Evolutionary conservation across 1,140 invertebrate species (phyloP).

Genomic region (Aphelinus atriplicis): DNA sequence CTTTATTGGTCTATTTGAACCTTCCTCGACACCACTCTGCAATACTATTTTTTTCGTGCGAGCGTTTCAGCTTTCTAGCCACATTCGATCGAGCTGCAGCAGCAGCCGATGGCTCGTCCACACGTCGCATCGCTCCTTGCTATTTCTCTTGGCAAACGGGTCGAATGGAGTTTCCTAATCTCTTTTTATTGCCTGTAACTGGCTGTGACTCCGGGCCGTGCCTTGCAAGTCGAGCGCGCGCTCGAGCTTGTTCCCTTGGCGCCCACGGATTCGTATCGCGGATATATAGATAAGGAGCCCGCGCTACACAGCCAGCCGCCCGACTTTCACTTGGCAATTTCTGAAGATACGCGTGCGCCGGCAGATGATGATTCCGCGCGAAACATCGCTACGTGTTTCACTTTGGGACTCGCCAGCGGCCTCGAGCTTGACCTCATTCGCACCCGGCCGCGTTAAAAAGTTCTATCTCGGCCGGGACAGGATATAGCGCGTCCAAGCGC

Average conservation of each 20-base stretch:
- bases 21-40: too few relatives aligned
- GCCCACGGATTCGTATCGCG: background rate
- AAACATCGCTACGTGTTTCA: slow-evolving; percentile 15
- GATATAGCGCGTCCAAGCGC: too few relatives aligned
- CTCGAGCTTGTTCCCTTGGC: slow-evolving; percentile 29
- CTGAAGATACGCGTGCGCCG: background rate
- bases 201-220: slow-evolving; percentile 49
- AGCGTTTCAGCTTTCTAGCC: background rate
- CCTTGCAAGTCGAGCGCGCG: slow-evolving; percentile 47
- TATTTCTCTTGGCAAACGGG: slow-evolving; percentile 1
- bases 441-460: background rate
- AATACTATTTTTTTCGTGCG: background rate
- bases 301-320: background rate
- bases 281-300: too few relatives aligned
- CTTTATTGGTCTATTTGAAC: too few relatives aligned
- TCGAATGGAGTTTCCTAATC: slow-evolving; percentile 55
- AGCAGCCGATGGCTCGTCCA: background rate
- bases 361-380: background rate
- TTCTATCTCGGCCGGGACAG: background rate
- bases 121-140: background rate
- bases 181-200: slow-evolving; percentile 58
- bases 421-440: slow-evolving; percentile 13
- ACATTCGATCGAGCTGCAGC: background rate
- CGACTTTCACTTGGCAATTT: slow-evolving; percentile 10
- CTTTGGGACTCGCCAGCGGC: background rate